A percentile compares a stretch with the other conserved stretches of the same genome.
phyloP scores from a whole-genome alignment of 2,113 vertebrate genomes.

The Gadus chalcogrammus region DNA sequence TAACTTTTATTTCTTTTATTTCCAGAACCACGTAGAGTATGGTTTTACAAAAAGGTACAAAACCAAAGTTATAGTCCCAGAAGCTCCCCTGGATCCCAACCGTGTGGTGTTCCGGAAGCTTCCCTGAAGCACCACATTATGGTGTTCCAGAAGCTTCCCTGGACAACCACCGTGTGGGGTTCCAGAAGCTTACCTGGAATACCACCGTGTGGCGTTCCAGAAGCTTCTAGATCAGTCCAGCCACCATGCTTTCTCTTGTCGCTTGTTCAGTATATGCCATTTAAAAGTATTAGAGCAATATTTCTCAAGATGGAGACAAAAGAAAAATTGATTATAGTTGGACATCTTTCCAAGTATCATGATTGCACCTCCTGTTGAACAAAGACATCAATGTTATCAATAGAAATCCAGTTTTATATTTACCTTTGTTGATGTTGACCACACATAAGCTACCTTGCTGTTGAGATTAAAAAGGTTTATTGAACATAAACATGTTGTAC shows the following conservation, averaged over 20 bases:
- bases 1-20: conserved; percentile 54
- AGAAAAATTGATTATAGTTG: conserved; percentile 67
- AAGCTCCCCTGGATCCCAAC: conserved; percentile 66
- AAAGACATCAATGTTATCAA: conserved; percentile 56
- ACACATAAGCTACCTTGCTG: conserved; percentile 83
- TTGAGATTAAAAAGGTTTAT: conserved; percentile 80
- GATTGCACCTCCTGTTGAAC: conserved; percentile 69
- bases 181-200: conserved; percentile 53
- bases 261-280: conserved; percentile 75
- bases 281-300: conserved; percentile 98
- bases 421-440: conserved; percentile 76
- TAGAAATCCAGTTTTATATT: conserved; percentile 71
- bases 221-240: conserved; percentile 69
- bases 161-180: conserved; percentile 77
- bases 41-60: conserved; percentile 79
- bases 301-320: conserved; percentile 74
- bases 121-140: conserved; percentile 71
- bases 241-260: conserved; percentile 50
- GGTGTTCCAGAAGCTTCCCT: conserved; percentile 70
- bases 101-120: conserved; percentile 77
- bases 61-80: conserved; percentile 87
- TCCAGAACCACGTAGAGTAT: conserved; percentile 74
- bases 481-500: conserved; percentile 46
- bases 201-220: conserved; percentile 38
- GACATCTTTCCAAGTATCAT: conserved; percentile 70